Conservation (phyloP, 1,140 invertebrate genomes). For the Eumaeus atala region DNA sequence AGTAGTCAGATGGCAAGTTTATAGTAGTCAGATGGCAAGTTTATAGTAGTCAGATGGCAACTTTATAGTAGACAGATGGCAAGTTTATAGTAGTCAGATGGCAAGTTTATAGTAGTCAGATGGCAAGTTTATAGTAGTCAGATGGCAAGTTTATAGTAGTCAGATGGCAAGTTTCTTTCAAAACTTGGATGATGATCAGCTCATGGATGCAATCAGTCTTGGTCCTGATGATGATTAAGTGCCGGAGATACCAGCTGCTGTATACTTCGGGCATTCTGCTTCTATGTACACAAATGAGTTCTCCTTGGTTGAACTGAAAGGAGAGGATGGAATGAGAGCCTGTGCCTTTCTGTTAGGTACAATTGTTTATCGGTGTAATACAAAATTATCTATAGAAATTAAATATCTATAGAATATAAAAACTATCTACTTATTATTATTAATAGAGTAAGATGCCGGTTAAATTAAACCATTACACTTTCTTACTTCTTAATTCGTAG, state of each 20-base stretch:
- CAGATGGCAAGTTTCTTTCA: slow-evolving; percentile 20
- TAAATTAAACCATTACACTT: too few relatives aligned
- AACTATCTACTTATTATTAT: slow-evolving; percentile 27
- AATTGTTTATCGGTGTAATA: slow-evolving; percentile 23
- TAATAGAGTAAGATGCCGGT: slow-evolving; percentile 26
- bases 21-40: too few relatives aligned
- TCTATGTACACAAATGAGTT: slow-evolving; percentile 27
- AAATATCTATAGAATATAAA: slow-evolving; percentile 31
- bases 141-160: too few relatives aligned
- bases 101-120: too few relatives aligned
- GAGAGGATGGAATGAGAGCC: slow-evolving; percentile 31
- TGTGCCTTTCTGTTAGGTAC: slow-evolving; percentile 29
- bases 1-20: too few relatives aligned
- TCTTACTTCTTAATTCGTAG: too few relatives aligned
- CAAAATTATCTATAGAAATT: slow-evolving; percentile 14
- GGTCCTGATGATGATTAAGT: slow-evolving; percentile 18
- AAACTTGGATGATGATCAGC: slow-evolving; percentile 25
- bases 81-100: too few relatives aligned
- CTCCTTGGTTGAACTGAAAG: slow-evolving; percentile 27
- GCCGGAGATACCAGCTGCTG: slow-evolving; percentile 26
- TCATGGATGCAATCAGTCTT: slow-evolving; percentile 15
- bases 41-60: too few relatives aligned
- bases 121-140: too few relatives aligned
- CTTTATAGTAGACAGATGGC: too few relatives aligned
- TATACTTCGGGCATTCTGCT: slow-evolving; percentile 26